phyloP scores from a whole-genome alignment of 64 coral and sea anemone species.

The Dendrophyllia cribrosa region DNA sequence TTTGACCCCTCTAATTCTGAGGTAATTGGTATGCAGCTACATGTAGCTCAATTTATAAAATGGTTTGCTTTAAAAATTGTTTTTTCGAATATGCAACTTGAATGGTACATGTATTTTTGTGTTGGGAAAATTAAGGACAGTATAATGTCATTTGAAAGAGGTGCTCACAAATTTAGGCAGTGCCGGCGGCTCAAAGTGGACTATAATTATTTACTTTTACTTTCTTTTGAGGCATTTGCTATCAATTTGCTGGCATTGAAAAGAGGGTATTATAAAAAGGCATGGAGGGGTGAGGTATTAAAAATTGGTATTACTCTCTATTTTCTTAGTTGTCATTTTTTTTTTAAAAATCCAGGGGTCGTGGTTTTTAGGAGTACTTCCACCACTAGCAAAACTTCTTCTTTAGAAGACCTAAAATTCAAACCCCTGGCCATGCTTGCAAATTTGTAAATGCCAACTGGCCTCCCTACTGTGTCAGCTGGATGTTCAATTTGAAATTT shows the following conservation, averaged over 20 bases:
- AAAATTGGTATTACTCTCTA: not conserved
- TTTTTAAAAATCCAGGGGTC: not conserved
- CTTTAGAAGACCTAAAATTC: not conserved
- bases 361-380: not conserved
- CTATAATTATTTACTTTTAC: not conserved
- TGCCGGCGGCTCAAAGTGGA: not conserved
- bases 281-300: not conserved
- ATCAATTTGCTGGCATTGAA: too few species aligned
- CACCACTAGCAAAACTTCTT: not conserved
- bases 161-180: not conserved
- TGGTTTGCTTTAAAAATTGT: not conserved
- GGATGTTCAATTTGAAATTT: not conserved
- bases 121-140: not conserved
- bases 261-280: too few species aligned
- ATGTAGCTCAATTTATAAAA: not conserved
- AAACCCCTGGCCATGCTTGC: not conserved
- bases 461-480: not conserved
- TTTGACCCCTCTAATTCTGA: not conserved
- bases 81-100: not conserved
- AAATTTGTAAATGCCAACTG: not conserved
- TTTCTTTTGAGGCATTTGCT: too few species aligned
- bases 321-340: slow-evolving; percentile 10
- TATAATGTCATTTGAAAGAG: not conserved
- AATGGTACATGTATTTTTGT: not conserved
- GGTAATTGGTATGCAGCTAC: not conserved